Evolutionary conservation across 2,797 vertebrate genomes (phyloP).

Genomic region (Leucoraja ocellata): DNA sequence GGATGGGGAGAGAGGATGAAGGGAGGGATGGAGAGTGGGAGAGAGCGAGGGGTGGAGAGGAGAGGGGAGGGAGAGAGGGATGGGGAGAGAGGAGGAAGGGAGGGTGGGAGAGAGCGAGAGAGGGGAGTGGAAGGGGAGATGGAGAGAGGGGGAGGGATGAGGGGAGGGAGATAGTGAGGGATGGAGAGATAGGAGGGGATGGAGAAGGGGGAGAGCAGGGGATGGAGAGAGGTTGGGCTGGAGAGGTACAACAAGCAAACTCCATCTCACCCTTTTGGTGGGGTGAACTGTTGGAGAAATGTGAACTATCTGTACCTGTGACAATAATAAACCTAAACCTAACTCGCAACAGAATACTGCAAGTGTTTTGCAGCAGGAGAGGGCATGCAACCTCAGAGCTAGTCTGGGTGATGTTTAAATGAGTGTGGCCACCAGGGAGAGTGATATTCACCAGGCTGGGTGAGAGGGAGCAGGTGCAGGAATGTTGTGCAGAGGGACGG

Average conservation of each 20-base stretch:
- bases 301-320: no score
- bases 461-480: neutral
- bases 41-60: neutral
- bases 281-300: no score
- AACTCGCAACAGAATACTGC: no score
- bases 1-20: no score
- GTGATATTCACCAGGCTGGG: neutral
- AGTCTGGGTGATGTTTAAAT: neutral
- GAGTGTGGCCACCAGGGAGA: neutral
- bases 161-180: no score
- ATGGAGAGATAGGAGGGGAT: neutral
- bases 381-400: neutral
- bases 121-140: neutral
- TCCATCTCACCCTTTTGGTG: no score
- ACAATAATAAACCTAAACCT: no score
- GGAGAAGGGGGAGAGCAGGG: neutral
- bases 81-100: neutral
- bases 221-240: no score
- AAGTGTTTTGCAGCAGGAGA: neutral
- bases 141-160: neutral
- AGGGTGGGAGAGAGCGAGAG: rapidly evolving
- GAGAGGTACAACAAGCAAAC: no score
- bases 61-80: no score
- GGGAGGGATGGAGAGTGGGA: no score
- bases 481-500: neutral